Evolutionary conservation across 1,140 invertebrate genomes (phyloP).

Genomic region (Gonioctena quinquepunctata): DNA sequence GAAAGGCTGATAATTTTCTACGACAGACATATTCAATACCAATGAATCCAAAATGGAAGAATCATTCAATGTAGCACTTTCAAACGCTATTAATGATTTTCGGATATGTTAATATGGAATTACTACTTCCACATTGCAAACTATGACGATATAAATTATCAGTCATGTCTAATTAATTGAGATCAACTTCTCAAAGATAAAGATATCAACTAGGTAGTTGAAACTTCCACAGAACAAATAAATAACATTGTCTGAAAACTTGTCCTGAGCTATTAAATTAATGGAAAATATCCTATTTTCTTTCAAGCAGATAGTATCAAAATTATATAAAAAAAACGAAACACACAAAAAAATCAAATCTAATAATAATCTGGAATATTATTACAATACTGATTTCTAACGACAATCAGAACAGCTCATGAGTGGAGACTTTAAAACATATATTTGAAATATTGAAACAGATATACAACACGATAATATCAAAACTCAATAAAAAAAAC

Average conservation of each 20-base stretch:
- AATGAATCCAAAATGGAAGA: too few species aligned
- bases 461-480: too few species aligned
- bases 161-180: background rate
- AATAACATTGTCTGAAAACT: background rate
- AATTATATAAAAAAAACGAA: background rate
- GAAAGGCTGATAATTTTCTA: too few species aligned
- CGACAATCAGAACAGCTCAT: too few species aligned
- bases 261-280: background rate
- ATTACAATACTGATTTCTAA: background rate
- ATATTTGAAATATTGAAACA: too few species aligned
- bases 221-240: background rate
- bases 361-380: background rate
- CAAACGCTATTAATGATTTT: too few species aligned
- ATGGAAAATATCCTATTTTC: background rate
- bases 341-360: background rate
- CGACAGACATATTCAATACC: too few species aligned
- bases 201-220: background rate
- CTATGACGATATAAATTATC: background rate
- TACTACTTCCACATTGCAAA: background rate
- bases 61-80: too few species aligned
- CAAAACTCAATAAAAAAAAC: too few species aligned
- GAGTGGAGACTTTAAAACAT: too few species aligned
- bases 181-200: too few species aligned
- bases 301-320: background rate
- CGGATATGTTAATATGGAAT: too few species aligned